These are phyloP conservation scores for Parthenolecanium corni DNA, from an alignment of 2,888 invertebrate genomes.

Conservation along the genomic window DNA sequence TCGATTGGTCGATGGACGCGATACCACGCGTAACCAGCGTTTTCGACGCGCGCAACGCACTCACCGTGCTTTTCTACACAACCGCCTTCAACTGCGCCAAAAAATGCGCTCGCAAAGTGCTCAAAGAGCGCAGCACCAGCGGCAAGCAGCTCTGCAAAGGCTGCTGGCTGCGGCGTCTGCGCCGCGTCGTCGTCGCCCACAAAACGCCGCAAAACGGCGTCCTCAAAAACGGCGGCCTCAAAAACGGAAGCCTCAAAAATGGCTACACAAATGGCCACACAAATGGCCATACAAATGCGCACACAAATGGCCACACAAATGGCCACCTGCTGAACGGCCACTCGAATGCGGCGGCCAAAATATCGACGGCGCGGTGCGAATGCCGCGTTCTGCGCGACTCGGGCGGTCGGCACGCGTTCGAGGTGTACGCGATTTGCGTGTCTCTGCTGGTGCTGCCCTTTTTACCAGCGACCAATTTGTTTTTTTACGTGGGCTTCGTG, in stretches of 20 bases:
- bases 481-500: constrained; percentile 97
- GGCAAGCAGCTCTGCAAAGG: not conserved
- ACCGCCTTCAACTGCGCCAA: constrained; percentile 15
- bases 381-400: not conserved
- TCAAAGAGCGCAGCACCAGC: not conserved
- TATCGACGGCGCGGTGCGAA: not conserved
- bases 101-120: constrained; percentile 1
- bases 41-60: constrained; percentile 66
- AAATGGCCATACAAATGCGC: not conserved
- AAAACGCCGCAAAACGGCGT: not conserved
- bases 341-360: not conserved
- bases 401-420: not conserved
- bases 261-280: not conserved
- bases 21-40: constrained; percentile 71
- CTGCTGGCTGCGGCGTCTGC: constrained; percentile 1
- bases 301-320: not conserved
- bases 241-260: constrained; percentile 4
- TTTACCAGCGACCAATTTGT: constrained; percentile 87
- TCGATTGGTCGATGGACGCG: constrained; percentile 99
- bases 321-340: not conserved
- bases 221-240: not conserved
- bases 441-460: constrained; percentile 78
- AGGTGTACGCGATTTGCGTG: constrained; percentile 37
- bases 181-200: not conserved
- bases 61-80: constrained; percentile 63